Evolutionary conservation across 2,797 vertebrate genomes (phyloP).

Genomic region (Alouatta caraya): DNA sequence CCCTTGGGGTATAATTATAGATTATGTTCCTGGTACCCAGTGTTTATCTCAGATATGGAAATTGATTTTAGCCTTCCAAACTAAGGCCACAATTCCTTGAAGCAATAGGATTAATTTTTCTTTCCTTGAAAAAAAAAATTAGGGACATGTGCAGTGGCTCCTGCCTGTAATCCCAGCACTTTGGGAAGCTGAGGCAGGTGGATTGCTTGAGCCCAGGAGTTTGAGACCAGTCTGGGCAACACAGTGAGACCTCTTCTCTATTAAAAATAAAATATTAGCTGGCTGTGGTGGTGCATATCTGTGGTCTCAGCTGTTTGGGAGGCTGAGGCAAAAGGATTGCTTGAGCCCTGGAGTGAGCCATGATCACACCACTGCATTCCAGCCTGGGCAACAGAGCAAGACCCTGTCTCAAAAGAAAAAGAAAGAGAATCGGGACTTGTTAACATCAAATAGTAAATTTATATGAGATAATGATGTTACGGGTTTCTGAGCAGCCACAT

Average conservation of each 20-base stretch:
- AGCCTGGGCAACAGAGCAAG: neutral
- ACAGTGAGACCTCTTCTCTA: too few relatives aligned
- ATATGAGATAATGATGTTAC: neutral
- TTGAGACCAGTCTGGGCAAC: too few relatives aligned
- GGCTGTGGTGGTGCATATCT: too few relatives aligned
- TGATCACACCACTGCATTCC: neutral
- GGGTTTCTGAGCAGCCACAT: neutral
- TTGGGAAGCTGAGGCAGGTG: too few relatives aligned
- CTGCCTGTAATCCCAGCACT: too few relatives aligned
- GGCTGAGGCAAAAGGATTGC: neutral
- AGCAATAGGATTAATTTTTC: slow-evolving; percentile 7
- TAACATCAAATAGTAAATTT: neutral
- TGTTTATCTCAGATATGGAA: neutral
- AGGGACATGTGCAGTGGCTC: neutral
- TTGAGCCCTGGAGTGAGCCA: neutral
- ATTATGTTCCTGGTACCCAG: neutral
- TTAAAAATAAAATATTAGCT: too few relatives aligned
- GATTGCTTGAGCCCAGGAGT: too few relatives aligned
- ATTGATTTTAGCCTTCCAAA: slow-evolving; percentile 32
- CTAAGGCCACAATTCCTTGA: slow-evolving; percentile 22
- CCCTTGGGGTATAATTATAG: neutral
- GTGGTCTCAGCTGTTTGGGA: too few relatives aligned
- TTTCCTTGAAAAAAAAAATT: neutral
- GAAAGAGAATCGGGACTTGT: neutral
- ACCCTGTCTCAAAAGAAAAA: neutral